Base-by-base conservation (phyloP, 1,140 invertebrate species). In the Panagrolaimus sp. region DNA sequence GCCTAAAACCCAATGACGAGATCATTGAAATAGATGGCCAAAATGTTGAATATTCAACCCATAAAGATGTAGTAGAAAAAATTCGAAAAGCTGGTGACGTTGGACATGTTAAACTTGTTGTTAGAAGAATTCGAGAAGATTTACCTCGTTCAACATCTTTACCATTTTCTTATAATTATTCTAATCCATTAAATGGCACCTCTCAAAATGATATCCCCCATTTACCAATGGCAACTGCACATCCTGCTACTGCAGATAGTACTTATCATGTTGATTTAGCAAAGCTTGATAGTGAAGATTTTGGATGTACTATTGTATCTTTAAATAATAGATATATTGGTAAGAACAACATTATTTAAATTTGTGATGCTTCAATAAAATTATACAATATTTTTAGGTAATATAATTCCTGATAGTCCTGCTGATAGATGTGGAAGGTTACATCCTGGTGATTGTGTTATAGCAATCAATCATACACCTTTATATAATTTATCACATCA, bases 301-400 rank as follows among this genome's bases (percentile, higher is more conserved):
- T 98, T 85, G 96, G 95, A 20, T 98, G 98, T 85, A 93, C 98
- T 23, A 96, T 98, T 65, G 96, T 98, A 75, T 97, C 94, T 0
- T 96, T 93, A 11, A 91, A 93, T 1, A 93, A 93, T 68, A 91
- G 92, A 43, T 92, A 92, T 1, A 96, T 97, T 81, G 93, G 93
- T 90, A 87, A 87, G 86, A 85, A 72, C 69, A 25, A 57, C n/a
- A n/a, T n/a, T n/a, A n/a, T n/a, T n/a, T n/a, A n/a, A n/a, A n/a
- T n/a, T n/a, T n/a, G n/a, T n/a, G n/a, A n/a, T n/a, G n/a, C 11
- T 63, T 16, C 20, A 5, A 11, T 0, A 68, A n/a, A 31, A n/a
- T 51, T 61, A 53, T 53, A 27, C 51, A 53, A 53, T 2, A n/a
- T 27, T 53, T 23, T 57, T 82, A 92, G 92, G 92, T 69, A 88